Conservation (phyloP, 1,140 invertebrate genomes). For the Cherax destructor region DNA sequence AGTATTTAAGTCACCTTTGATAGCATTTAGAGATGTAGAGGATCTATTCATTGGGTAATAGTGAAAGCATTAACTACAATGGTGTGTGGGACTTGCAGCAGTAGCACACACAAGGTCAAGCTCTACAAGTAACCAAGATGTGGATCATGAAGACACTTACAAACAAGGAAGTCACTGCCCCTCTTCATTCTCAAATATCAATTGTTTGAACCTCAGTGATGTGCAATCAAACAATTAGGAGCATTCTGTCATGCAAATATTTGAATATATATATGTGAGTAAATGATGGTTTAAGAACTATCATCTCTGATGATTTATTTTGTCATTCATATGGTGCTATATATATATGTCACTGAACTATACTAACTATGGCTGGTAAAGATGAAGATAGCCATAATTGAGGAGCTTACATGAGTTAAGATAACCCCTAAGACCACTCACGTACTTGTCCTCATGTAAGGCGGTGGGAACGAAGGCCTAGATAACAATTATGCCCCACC, state of each 20-base stretch:
- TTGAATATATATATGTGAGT: constrained; percentile 28
- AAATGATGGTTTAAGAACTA: constrained; percentile 37
- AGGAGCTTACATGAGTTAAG: constrained; percentile 46
- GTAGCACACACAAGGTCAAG: not conserved
- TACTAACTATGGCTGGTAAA: constrained; percentile 55
- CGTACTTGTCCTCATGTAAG: constrained; percentile 63
- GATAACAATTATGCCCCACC: constrained; percentile 64
- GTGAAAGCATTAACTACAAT: no score
- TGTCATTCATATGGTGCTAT: constrained; percentile 18
- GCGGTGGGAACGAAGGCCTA: constrained; percentile 60
- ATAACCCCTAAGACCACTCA: constrained; percentile 43
- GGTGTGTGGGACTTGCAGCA: no score
- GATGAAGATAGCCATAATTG: constrained; percentile 36
- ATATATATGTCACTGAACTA: constrained; percentile 25
- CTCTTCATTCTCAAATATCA: constrained; percentile 5
- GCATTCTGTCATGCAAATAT: constrained; percentile 46
- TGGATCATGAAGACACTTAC: not conserved
- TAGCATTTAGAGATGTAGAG: no score
- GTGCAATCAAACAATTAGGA: constrained; percentile 30
- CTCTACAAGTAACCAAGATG: not conserved
- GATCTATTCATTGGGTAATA: no score
- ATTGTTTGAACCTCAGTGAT: constrained; percentile 3
- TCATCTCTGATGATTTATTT: constrained; percentile 25
- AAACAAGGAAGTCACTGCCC: constrained; percentile 10
- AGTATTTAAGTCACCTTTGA: no score